Percentiles rank a stretch among this genome's conserved stretches.
These are phyloP conservation scores for Palaemon carinicauda DNA, from an alignment of 1,140 invertebrate species.

Conservation along the genomic window DNA sequence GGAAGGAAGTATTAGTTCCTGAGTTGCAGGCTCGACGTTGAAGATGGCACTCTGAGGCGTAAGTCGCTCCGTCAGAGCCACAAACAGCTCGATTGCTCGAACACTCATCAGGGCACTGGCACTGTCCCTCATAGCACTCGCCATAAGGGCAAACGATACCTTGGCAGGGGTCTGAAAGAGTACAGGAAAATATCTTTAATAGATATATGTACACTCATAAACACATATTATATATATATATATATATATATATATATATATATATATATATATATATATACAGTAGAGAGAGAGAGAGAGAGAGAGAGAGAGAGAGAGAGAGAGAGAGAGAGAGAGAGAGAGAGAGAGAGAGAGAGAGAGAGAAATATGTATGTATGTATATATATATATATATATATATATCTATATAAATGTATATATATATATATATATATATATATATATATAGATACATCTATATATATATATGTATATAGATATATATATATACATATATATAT, in stretches of 20 bases:
- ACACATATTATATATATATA: no score
- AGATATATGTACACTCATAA: not conserved
- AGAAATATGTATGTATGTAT: no score
- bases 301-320: no score
- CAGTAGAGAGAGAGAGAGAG: no score
- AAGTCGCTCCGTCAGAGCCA: constrained; percentile 67
- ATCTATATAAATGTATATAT: no score
- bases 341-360: no score
- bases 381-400: not conserved
- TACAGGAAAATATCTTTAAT: no score
- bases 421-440: no score
- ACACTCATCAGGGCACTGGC: constrained; percentile 36
- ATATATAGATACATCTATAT: not conserved
- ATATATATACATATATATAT: not conserved
- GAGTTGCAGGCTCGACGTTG: constrained; percentile 64
- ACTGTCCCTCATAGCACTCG: constrained; percentile 39
- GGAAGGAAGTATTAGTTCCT: constrained; percentile 64
- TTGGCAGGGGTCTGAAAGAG: constrained; percentile 11
- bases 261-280: not conserved
- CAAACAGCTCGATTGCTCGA: constrained; percentile 64
- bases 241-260: not conserved
- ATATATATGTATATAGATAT: not conserved
- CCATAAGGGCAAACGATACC: constrained; percentile 51
- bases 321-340: no score
- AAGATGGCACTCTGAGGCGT: constrained; percentile 66